Evolutionary conservation across 2,113 vertebrate genomes (phyloP), one percentile per base, ranked within the genome.

Genomic region (Toxostoma redivivum): DNA sequence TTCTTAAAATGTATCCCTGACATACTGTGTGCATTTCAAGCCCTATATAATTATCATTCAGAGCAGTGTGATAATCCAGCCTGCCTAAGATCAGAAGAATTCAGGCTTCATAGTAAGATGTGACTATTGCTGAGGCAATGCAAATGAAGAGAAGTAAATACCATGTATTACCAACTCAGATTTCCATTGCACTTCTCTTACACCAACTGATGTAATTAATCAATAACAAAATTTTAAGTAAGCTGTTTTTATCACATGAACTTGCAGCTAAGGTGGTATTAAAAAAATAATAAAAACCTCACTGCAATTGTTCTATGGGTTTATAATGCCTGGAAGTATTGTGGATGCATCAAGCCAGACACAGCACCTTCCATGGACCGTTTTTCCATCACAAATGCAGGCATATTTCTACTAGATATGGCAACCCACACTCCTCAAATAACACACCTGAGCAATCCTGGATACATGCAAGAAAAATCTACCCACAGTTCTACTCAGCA

Each of bases 281-380:
- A 50, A 50, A 66, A 66, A 51, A 27, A 25, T 7, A 30, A 11
- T 22, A 64, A 64, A 54, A 48, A 45, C 3, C 11, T 62, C 50
- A 61, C 9, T 66, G 28, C 25, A 65, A 4, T 40, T 58, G 13
- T 42, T 45, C 33, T 10, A 5, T 24, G 14, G 30, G 4, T 42
- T 66, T 61, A 23, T 12, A 73, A 12, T 61, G 8, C 37, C 60
- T 73, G 30, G 20, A 91, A 50, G 19, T 50, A n/a, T 15, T n/a
- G 16, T 57, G 33, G 44, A 33, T 10, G 15, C 31, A 50, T 4
- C 33, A 45, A 82, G 85, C 13, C 35, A 79, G 31, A 51, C 3
- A 31, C 42, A 81, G 18, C 33, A 66, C 42, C 30, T 50, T 67
- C 20, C 25, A 56, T 3, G 12, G 37, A 57, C n/a, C 0, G 0